Conservation (phyloP, 2,113 vertebrate species). For the Anthoscopus minutus region DNA sequence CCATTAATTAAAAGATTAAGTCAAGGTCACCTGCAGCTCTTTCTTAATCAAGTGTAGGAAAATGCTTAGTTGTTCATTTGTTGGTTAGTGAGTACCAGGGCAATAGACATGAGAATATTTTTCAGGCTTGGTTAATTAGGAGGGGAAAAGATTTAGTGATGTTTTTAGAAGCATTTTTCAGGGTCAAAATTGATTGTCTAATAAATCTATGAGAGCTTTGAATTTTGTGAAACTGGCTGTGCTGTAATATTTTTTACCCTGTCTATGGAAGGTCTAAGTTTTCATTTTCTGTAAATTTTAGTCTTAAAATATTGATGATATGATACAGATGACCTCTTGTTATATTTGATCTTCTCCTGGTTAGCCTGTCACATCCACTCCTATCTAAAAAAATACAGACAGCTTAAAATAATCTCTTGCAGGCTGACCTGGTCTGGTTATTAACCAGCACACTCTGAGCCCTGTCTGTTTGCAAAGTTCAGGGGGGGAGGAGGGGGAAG, state of each 20-base stretch:
- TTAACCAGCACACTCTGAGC: neutral
- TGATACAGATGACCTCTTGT: neutral
- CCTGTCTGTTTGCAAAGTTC: neutral
- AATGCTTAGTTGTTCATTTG: neutral
- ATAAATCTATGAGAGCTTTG: neutral
- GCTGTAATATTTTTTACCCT: neutral
- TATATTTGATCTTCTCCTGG: neutral
- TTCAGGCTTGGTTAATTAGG: neutral
- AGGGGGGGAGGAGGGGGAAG: neutral
- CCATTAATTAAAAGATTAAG: neutral
- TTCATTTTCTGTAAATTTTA: neutral
- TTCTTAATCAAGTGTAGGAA: neutral
- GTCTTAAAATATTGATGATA: neutral
- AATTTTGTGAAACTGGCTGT: neutral
- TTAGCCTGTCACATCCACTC: neutral
- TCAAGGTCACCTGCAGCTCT: neutral
- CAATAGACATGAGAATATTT: neutral
- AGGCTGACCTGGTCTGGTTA: constrained; percentile 20
- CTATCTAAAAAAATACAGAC: constrained; percentile 50
- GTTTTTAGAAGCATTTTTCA: neutral
- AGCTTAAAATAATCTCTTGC: constrained; percentile 45
- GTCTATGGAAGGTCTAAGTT: neutral
- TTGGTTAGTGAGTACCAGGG: neutral
- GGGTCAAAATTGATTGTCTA: neutral
- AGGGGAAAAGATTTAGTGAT: neutral